Evolutionary conservation across 2,113 vertebrate genomes (phyloP), one percentile per base, ranked within the genome.

Genomic region (Brachyistius frenatus): DNA sequence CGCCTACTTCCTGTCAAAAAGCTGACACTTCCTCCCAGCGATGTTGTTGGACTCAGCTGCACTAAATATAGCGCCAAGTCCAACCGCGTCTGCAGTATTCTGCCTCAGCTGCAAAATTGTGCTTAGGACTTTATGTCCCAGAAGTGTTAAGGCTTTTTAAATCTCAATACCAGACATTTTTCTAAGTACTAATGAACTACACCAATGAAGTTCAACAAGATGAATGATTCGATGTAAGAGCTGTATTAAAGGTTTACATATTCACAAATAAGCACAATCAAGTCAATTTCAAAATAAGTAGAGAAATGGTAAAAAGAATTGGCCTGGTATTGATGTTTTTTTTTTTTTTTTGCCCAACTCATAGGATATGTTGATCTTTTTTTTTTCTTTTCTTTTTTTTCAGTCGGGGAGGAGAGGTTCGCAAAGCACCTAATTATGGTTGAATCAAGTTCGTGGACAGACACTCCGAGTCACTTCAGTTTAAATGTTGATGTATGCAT

Each of bases 141-240:
- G 86, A 89, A 86, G 88, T 94, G 86, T 93, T 95, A 94, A 95
- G 94, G 93, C 92, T 93, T 94, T 93, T 91, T 73, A 85, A 88
- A 87, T 90, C 72, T 92, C 90, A 92, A 91, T 92, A 91, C 89
- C 91, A 93, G 84, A 88, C 83, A 67, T 86, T 81, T 76, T 78
- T 78, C 69, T 84, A 78, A 78, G 81, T 85, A 84, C 88, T 73
- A 84, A 89, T 85, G 85, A 91, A 75, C 64, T 80, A 65, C 79
- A 79, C 66, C 7, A 23, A 89, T 87, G 37, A 78, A 62, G 60
- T 81, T 66, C 35, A 90, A 91, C 79, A 83, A 74, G 81, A 81
- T 87, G 84, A 41, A 84, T 54, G 72, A 82, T 56, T 31, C 53
- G 71, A 76, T 84, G 83, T 72, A 81, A 72, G 63, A 89, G 90